These are phyloP conservation scores for Lampris megalopsis DNA, from an alignment of 2,113 vertebrate species.

Conservation along the genomic window DNA sequence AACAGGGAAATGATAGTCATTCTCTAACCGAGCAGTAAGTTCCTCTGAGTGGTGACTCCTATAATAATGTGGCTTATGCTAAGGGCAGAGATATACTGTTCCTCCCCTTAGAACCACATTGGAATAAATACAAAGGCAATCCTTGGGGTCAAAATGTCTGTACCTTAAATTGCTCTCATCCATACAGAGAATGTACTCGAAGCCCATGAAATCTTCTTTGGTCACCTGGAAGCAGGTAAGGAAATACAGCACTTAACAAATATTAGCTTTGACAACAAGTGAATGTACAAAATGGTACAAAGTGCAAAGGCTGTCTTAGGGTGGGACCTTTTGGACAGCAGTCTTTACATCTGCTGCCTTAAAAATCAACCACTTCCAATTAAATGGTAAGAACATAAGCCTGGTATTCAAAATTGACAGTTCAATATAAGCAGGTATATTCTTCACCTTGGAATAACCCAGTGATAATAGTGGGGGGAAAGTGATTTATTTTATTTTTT, in stretches of 20 bases:
- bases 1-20: background rate
- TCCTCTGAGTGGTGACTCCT: background rate
- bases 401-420: too few species aligned
- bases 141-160: constrained; percentile 14
- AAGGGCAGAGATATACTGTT: background rate
- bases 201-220: constrained; percentile 91
- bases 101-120: background rate
- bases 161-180: constrained; percentile 97
- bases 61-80: background rate
- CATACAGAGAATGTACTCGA: constrained; percentile 96
- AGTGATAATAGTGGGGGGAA: too few species aligned
- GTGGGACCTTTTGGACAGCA: constrained; percentile 1
- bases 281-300: background rate
- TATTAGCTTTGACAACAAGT: constrained; percentile 46
- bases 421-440: too few species aligned
- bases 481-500: too few species aligned
- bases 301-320: constrained; percentile 12
- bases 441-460: too few species aligned
- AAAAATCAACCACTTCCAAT: background rate
- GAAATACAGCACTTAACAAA: constrained; percentile 51
- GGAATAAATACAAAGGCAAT: background rate
- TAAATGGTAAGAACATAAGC: background rate
- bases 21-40: background rate
- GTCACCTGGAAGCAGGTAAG: constrained; percentile 85
- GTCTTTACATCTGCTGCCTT: background rate